Conservation (phyloP, 2,113 vertebrate species). For the Micronycteris hirsuta region DNA sequence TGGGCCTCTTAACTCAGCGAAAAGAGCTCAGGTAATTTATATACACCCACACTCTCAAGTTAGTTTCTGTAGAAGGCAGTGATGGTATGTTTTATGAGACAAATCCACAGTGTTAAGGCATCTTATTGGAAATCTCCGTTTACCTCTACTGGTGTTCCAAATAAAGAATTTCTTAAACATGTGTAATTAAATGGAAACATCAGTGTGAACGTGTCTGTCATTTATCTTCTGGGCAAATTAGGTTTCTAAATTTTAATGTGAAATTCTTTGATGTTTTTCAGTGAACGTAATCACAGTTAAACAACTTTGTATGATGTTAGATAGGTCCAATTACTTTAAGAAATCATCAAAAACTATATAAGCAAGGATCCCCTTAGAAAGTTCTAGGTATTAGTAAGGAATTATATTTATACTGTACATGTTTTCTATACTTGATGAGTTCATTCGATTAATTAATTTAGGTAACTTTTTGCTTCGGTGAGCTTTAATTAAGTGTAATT, state of each 20-base stretch:
- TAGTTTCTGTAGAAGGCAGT: neutral
- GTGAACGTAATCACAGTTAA: neutral
- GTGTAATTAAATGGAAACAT: neutral
- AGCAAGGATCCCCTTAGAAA: neutral
- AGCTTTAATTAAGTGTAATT: constrained; percentile 60
- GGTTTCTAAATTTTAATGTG: neutral
- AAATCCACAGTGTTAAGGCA: neutral
- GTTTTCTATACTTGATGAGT: neutral
- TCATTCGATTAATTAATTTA: constrained; percentile 46
- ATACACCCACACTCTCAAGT: neutral
- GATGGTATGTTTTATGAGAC: neutral
- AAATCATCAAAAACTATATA: neutral
- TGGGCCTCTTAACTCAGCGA: neutral
- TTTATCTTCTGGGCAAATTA: neutral
- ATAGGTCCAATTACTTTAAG: neutral
- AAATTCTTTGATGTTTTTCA: neutral
- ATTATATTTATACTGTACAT: neutral
- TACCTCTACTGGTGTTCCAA: neutral
- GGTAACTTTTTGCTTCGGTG: constrained; percentile 40
- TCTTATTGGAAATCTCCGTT: neutral
- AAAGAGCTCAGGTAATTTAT: neutral
- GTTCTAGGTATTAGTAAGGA: neutral
- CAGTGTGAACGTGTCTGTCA: neutral
- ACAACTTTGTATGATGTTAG: neutral
- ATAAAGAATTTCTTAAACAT: neutral